Evolutionary conservation across 2,888 invertebrate genomes (phyloP).

Genomic region (Crematogaster levior): DNA sequence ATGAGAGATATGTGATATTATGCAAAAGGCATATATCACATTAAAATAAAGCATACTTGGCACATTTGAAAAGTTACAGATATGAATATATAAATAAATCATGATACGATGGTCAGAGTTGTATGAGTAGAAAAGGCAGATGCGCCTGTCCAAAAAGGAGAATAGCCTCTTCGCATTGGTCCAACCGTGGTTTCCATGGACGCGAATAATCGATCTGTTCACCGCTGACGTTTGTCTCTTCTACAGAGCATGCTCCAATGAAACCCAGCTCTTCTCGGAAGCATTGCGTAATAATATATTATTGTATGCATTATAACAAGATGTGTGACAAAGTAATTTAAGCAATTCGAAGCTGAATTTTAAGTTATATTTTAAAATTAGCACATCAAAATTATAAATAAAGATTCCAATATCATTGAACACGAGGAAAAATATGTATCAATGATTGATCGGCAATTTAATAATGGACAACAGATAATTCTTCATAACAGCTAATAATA

Average conservation of each 20-base stretch:
- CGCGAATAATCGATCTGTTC: constrained; percentile 83
- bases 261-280: constrained; percentile 48
- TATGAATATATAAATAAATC: constrained; percentile 30
- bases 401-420: not conserved
- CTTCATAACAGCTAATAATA: constrained; percentile 10
- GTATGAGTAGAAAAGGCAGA: constrained; percentile 57
- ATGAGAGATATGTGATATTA: not conserved
- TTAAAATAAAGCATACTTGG: not conserved
- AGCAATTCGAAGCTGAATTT: not conserved
- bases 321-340: not conserved
- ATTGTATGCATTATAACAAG: constrained; percentile 13
- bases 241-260: constrained; percentile 77
- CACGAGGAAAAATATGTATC: not conserved
- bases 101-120: constrained; percentile 6
- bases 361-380: not conserved
- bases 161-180: constrained; percentile 68
- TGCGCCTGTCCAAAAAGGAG: constrained; percentile 71
- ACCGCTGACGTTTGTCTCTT: constrained; percentile 75
- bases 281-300: constrained; percentile 36
- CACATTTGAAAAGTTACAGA: not conserved
- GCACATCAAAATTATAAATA: not conserved
- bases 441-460: not conserved
- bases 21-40: not conserved
- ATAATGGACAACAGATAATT: no score
- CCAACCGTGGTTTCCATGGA: constrained; percentile 84